phyloP scores from a whole-genome alignment of 2,113 vertebrate genomes.

The Psittacula cyanocephala region DNA sequence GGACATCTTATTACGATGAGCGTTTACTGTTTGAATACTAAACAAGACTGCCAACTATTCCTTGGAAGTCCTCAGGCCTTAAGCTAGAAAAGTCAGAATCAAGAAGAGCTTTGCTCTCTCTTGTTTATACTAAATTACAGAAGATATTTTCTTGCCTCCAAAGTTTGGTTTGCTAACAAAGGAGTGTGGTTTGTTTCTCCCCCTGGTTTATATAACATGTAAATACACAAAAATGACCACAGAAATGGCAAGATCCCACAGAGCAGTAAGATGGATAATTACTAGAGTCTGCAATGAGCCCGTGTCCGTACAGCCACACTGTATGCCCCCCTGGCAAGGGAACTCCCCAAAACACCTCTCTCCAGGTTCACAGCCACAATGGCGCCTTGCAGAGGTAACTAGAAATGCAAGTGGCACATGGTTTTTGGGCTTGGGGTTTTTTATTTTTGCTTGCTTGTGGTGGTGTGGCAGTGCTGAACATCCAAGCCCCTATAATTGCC shows the following conservation, averaged over 20 bases:
- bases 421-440: background rate
- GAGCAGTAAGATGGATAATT: background rate
- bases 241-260: background rate
- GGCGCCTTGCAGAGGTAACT: background rate
- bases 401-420: accelerated
- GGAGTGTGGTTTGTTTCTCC: accelerated
- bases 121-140: background rate
- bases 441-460: background rate
- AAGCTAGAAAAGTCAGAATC: background rate
- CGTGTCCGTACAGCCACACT: accelerated
- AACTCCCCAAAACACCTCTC: background rate
- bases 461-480: background rate
- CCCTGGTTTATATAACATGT: background rate
- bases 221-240: background rate
- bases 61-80: conserved; percentile 1
- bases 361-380: background rate
- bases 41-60: background rate
- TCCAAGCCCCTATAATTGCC: background rate
- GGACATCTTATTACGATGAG: background rate
- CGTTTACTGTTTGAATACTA: background rate
- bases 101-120: background rate
- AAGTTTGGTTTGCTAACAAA: background rate
- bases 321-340: background rate
- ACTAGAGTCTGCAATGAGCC: background rate
- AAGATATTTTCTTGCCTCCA: background rate